Evolutionary conservation across 2,113 vertebrate genomes (phyloP).

Genomic region (Triplophysa rosa): DNA sequence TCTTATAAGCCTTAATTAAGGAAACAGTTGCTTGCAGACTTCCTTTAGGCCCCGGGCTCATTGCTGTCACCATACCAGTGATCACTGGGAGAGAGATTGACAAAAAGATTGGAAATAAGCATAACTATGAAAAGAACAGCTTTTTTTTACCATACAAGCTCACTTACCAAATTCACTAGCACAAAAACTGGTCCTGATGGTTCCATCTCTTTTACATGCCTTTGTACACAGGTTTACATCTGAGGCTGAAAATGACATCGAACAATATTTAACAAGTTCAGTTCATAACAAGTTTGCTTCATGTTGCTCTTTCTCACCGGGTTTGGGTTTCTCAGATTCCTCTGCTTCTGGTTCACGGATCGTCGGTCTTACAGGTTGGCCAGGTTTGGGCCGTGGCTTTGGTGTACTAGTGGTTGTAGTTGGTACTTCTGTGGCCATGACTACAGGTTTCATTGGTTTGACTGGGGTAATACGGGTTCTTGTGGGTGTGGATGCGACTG

Average conservation of each 20-base stretch:
- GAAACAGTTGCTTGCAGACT: constrained; percentile 67
- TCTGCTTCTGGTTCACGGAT: constrained; percentile 13
- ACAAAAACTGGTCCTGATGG: constrained; percentile 82
- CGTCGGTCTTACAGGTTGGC: constrained; percentile 1
- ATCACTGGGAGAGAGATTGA: constrained; percentile 70
- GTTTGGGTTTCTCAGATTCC: constrained; percentile 19
- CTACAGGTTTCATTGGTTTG: constrained; percentile 49
- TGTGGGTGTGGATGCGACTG: constrained; percentile 15
- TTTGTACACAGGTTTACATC: constrained; percentile 70
- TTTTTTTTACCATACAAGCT: neutral
- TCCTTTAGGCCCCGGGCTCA: constrained; percentile 67
- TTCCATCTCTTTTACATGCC: constrained; percentile 77
- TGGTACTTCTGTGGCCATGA: neutral
- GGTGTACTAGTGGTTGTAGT: neutral
- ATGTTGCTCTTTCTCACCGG: constrained; percentile 50
- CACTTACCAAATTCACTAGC: constrained; percentile 82
- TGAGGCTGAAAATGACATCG: constrained; percentile 40
- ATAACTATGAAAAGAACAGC: neutral
- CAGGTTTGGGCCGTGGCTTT: constrained; percentile 48
- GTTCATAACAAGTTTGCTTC: neutral
- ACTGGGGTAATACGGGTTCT: constrained; percentile 16
- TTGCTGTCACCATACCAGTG: constrained; percentile 76
- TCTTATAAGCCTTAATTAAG: constrained; percentile 78
- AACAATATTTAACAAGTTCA: neutral
- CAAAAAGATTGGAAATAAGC: neutral